These are phyloP conservation scores for Standfussiana lucernea DNA, from an alignment of 2,888 invertebrate species.

Conservation along the genomic window DNA sequence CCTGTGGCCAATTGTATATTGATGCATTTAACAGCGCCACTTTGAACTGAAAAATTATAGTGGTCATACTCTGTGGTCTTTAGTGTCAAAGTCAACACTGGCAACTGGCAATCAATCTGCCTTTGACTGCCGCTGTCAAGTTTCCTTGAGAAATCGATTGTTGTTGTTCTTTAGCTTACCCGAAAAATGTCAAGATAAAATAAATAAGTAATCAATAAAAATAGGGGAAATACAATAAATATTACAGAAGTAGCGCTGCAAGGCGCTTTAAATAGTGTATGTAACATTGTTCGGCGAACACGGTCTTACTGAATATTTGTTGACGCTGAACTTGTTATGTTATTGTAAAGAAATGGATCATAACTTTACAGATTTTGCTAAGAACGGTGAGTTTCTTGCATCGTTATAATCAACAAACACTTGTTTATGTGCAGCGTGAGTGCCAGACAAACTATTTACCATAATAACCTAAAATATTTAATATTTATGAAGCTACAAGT, in stretches of 20 bases:
- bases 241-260: not conserved
- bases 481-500: not conserved
- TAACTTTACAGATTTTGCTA: conserved; percentile 43
- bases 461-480: conserved; percentile 29
- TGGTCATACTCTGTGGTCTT: no score
- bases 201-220: not conserved
- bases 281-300: not conserved
- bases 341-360: conserved; percentile 40
- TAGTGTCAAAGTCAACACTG: no score
- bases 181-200: not conserved
- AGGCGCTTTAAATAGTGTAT: not conserved
- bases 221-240: not conserved
- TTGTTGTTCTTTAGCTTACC: not conserved
- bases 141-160: not conserved
- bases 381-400: conserved; percentile 40
- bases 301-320: not conserved
- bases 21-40: no score
- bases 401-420: not conserved
- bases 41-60: no score
- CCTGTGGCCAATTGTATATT: no score
- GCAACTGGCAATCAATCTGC: no score
- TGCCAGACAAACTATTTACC: no score
- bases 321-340: conserved; percentile 16
- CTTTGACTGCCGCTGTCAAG: no score
- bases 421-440: not conserved